Conservation (phyloP, 1,140 invertebrate species). For the Heliconius congener region DNA sequence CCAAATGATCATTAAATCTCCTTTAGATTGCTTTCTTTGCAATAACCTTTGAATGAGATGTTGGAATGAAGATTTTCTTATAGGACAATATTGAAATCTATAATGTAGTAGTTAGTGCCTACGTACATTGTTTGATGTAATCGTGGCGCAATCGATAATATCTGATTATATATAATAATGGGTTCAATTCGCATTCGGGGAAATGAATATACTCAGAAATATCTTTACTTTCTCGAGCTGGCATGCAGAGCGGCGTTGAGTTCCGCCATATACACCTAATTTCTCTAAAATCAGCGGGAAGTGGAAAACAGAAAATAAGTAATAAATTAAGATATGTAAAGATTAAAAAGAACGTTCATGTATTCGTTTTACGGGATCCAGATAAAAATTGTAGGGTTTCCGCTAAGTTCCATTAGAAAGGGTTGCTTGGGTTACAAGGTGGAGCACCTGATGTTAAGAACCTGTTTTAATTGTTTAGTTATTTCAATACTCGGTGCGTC, state of each 20-base stretch:
- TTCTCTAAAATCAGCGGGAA: no score
- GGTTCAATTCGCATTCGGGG: background rate
- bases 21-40: constrained; percentile 6
- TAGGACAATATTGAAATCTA: background rate
- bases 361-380: background rate
- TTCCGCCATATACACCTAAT: no score
- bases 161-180: background rate
- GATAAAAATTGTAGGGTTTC: constrained; percentile 1
- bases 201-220: no score
- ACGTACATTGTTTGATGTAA: background rate
- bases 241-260: no score
- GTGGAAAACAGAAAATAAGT: background rate
- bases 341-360: no score
- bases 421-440: constrained; percentile 13
- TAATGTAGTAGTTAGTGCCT: background rate
- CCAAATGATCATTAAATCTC: constrained; percentile 2
- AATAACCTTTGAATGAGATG: constrained; percentile 10
- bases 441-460: constrained; percentile 12
- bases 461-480: constrained; percentile 12
- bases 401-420: constrained; percentile 4
- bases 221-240: no score
- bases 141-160: no score
- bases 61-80: constrained; percentile 1
- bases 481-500: background rate
- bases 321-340: background rate